phyloP scores from a whole-genome alignment of 2,797 vertebrate genomes.

The Pangasius djambal region DNA sequence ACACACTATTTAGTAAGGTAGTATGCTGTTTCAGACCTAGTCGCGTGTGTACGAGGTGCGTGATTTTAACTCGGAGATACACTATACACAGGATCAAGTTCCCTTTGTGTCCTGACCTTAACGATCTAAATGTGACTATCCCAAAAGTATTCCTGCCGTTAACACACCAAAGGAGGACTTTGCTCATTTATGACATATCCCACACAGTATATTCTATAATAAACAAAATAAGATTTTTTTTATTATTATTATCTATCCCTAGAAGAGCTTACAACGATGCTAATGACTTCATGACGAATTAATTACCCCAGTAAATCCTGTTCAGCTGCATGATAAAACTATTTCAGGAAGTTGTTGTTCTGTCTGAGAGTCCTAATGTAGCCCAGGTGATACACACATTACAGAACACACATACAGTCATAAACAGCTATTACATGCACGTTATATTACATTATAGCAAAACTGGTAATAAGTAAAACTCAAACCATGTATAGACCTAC shows the following conservation, averaged over 20 bases:
- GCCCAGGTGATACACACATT: background rate
- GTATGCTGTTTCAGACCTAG: background rate
- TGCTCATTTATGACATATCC: background rate
- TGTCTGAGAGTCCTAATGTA: background rate
- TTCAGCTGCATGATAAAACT: background rate
- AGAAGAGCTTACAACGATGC: too few species aligned
- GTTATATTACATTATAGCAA: background rate
- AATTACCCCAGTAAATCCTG: background rate
- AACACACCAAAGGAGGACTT: background rate
- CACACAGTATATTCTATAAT: background rate
- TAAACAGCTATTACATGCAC: background rate
- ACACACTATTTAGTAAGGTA: background rate
- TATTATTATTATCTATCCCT: background rate
- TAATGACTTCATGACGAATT: background rate
- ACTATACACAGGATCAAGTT: conserved; percentile 7
- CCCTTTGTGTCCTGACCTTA: conserved; percentile 12
- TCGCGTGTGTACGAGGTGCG: background rate
- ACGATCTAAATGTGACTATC: conserved; percentile 9
- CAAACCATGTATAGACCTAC: background rate
- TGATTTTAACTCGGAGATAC: background rate
- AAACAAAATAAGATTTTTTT: background rate
- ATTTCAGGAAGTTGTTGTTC: background rate
- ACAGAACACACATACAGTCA: background rate
- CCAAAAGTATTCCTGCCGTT: background rate
- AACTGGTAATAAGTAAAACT: background rate